These are phyloP conservation scores for Notocelia uddmanniana DNA, from an alignment of 2,888 invertebrate species.

Conservation along the genomic window DNA sequence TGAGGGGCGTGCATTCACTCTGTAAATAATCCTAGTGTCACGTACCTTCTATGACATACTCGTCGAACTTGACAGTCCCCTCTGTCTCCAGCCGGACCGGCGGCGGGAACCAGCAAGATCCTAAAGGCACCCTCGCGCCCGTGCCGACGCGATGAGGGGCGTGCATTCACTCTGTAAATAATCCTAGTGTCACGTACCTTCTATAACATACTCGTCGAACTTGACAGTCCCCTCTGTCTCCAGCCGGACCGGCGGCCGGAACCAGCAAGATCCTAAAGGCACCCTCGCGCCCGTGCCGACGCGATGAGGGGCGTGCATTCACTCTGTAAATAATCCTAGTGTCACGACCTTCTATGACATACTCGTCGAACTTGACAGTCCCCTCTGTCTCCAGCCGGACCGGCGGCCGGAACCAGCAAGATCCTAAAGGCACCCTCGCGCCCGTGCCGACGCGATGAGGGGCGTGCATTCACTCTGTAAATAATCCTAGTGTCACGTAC, in stretches of 20 bases:
- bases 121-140: conserved; percentile 91
- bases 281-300: too few species aligned
- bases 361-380: conserved; percentile 91
- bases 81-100: conserved; percentile 91
- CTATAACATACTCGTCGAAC: conserved; percentile 93
- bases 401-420: conserved; percentile 91
- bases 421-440: too few species aligned
- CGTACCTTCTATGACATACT: conserved; percentile 91
- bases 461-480: conserved; percentile 78
- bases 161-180: conserved; percentile 87
- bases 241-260: conserved; percentile 89
- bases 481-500: conserved; percentile 71
- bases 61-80: conserved; percentile 95
- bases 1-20: too few species aligned
- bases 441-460: too few species aligned
- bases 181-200: conserved; percentile 1
- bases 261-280: conserved; percentile 94
- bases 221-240: conserved; percentile 95
- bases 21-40: background rate
- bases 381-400: conserved; percentile 92
- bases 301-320: too few species aligned
- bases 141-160: conserved; percentile 93
- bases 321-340: too few species aligned
- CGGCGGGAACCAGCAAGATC: conserved; percentile 79
- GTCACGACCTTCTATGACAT: too few species aligned